Base-by-base conservation (phyloP, 2,113 vertebrate genomes). In the Procapra przewalskii region DNA sequence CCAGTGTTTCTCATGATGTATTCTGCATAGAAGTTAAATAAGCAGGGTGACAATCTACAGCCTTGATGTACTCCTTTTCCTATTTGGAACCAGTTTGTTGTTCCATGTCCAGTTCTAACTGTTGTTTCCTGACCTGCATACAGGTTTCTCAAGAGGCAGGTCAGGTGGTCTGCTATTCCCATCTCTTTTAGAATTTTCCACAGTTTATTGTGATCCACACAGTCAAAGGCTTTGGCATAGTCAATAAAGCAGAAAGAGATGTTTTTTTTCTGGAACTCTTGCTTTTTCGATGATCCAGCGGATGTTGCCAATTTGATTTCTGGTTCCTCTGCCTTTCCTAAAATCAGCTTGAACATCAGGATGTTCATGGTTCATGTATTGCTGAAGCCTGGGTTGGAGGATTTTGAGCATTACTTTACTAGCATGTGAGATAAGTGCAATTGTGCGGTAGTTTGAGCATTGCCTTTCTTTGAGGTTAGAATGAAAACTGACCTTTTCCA, bases 351-450 rank as follows among this genome's bases (percentile, higher is more conserved):
- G 62, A 64, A 64, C 33, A 19, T 17, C 33, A 17, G 62, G 15
- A 19, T 19, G 33, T n/a, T 64, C 62, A n/a, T 1, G 0, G 33
- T 64, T 64, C 62, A 64, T 1, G 1, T 64, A 64, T 17, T 64
- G 33, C 33, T 64, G 62, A 64, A 64, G 62, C 62, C 62, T n/a
- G 33, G 16, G 7, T 67, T 17, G 62, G 7, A 67, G 62, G 3
- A 67, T 67, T 67, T n/a, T n/a, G 62, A n/a, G 62, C 62, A 17
- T 67, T n/a, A n/a, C 33, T 67, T n/a, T 67, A 4, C 62, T 67
- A 67, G 62, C 0, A 0, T 67, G 15, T n/a, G 7, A 67, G 33
- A n/a, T 67, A 16, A n/a, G 33, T 19, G 33, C 33, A n/a, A 19
- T 67, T 19, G 62, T 67, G 62, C 2, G 0, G 16, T 67, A 67